Base-by-base conservation (phyloP, 2,888 invertebrate species). In the Oeneis ivallda region DNA sequence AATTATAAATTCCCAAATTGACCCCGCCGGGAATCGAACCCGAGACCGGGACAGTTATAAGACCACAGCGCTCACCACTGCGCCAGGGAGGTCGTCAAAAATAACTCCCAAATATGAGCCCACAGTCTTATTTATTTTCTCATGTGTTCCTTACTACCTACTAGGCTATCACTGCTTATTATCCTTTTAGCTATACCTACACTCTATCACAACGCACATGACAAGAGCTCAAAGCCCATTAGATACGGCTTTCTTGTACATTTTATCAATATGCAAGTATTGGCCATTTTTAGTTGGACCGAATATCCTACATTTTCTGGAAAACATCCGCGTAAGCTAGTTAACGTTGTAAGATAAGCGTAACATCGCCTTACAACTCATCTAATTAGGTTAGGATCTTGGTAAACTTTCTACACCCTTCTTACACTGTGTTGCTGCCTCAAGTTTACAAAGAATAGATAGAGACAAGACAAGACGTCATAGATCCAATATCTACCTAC, bases 301-400 rank as follows among this genome's bases (percentile, higher is more conserved):
- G 49, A 59, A 59, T 59, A 59, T 43, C 19, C 8, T 39, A 62
- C 49, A 56, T 63, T 60, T 62, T 57, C 32, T 26, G 39, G 10
- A 61, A 65, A 49, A 41, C 58, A 19, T 53, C 58, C 58, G 32
- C 43, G 62, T 39, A 26, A 47, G 56, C 47, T 19, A 61, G 66
- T 54, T 52, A 62, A 64, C 62, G 66, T 64, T 60, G 65, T 37
- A 15, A 64, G 68, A 69, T 69, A 69, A 61, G 56, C 60, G 45
- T 47, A 57, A 69, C 68, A 66, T 58, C 41, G 66, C 57, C 64
- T 62, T 66, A 64, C 66, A 66, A 57, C 62, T 59, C 34, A 50
- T 62, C 53, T 62, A 68, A 68, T 68, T 65, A 68, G 63, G 63
- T 68, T 66, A 69, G 43, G 37, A 62, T 59, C 53, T 66, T 49